Base-by-base conservation (phyloP, 2,113 vertebrate species). In the Ascaphus truei region DNA sequence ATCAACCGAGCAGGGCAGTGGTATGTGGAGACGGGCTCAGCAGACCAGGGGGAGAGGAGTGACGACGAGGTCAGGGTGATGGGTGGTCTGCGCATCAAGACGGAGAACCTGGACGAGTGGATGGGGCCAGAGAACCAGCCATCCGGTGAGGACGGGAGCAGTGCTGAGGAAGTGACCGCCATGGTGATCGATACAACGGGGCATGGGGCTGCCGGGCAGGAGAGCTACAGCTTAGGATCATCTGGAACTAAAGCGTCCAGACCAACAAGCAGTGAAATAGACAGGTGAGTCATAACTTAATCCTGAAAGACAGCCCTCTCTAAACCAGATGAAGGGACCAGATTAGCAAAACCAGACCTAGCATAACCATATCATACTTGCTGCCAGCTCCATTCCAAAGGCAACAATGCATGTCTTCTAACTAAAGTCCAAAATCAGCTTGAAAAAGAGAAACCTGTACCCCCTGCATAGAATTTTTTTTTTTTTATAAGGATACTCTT, bases 1-100 rank as follows among this genome's bases (percentile, higher is more conserved):
- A 98, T 99, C 58, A 96, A 99, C 83, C 87, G 95, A 31, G 96
- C 94, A 0, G 96, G 97, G 10, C 97, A 98, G 81, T 99, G 97
- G 97, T 98, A 97, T 1, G 93, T 98, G 11, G 96, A 98, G 82
- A 95, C 94, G 0, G 92, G 92, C 8, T n/a, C 85, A 29, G 86
- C 83, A 3, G 95, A 96, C 51, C 84, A 85, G 0, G 85, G 87
- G 13, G 81, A 84, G 18, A 91, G 86, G 22, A 90, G 80, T 0
- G 93, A 95, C 0, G 94, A 95, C 0, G 89, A 91, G 0, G 76
- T 93, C 47, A 83, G 92, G 12, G 79, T 91, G 37, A 82, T 93
- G 73, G 93, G 94, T 48, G 90, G 93, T 5, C 84, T 96, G 1
- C 84, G 89, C 55, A 97, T 99, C 73, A 99, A 99, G 85, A 96